Percentiles rank a stretch among this genome's conserved stretches.
Conservation (phyloP, 2,113 vertebrate species). For the Tursiops truncatus region DNA sequence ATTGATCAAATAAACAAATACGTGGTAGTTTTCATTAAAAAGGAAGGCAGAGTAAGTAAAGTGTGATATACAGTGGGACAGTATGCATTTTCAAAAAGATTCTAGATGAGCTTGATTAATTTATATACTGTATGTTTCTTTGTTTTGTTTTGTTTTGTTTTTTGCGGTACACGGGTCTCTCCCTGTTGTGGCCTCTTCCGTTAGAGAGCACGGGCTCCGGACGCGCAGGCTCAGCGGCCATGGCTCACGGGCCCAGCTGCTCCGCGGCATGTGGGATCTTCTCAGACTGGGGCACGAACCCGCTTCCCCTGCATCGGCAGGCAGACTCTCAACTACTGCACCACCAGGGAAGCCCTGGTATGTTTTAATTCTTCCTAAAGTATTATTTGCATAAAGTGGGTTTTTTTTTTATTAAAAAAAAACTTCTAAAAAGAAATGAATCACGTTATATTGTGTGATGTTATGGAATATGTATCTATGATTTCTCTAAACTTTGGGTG, state of each 20-base stretch:
- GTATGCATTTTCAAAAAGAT: neutral
- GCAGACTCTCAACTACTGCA: too few relatives aligned
- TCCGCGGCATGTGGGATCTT: too few relatives aligned
- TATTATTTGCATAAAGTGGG: neutral
- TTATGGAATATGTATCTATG: neutral
- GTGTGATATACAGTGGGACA: neutral
- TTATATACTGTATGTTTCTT: neutral
- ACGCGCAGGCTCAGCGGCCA: too few relatives aligned
- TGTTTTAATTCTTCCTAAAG: neutral
- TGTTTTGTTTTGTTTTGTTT: neutral
- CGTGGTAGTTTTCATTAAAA: neutral
- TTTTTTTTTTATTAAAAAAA: neutral
- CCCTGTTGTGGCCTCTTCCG: too few relatives aligned
- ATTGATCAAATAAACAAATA: constrained; percentile 36
- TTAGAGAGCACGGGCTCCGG: too few relatives aligned
- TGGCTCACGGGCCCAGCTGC: too few relatives aligned
- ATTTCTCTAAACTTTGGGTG: neutral
- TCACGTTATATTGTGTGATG: neutral
- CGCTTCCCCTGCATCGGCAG: too few relatives aligned
- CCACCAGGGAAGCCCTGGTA: too few relatives aligned
- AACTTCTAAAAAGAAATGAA: neutral
- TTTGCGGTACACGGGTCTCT: too few relatives aligned
- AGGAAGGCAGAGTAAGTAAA: neutral
- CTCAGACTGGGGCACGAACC: too few relatives aligned
- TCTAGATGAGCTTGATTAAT: neutral